Evolutionary conservation across 2,113 vertebrate species (phyloP).

Genomic region (Cyphomyrus discorhynchus): DNA sequence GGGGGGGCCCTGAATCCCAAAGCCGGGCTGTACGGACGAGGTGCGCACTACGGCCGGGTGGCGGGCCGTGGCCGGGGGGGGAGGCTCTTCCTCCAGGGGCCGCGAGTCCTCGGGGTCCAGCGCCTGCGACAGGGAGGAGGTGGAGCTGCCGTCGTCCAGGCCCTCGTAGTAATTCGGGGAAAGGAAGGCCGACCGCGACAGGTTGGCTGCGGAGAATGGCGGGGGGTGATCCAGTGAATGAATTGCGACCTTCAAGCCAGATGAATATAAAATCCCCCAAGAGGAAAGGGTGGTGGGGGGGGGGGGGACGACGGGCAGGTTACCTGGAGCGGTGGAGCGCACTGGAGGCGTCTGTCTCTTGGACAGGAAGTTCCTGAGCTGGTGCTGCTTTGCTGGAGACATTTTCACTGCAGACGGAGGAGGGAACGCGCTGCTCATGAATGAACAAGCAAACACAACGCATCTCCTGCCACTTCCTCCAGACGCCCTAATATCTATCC

Average conservation of each 20-base stretch:
- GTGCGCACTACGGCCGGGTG: constrained; percentile 80
- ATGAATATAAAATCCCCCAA: not conserved
- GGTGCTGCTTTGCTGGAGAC: constrained; percentile 77
- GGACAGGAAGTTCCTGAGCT: constrained; percentile 87
- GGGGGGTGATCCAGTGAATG: not conserved
- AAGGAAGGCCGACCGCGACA: constrained; percentile 88
- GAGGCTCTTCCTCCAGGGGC: constrained; percentile 53
- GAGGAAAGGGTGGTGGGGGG: not conserved
- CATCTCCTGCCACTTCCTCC: not conserved
- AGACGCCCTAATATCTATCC: not conserved
- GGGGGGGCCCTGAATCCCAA: constrained; percentile 60
- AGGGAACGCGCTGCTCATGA: not conserved
- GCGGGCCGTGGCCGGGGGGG: constrained; percentile 43
- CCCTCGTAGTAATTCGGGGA: constrained; percentile 86
- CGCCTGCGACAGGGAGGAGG: constrained; percentile 75
- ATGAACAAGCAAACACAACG: not conserved
- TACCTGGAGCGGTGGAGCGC: constrained; percentile 93
- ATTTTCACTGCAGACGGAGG: constrained; percentile 66
- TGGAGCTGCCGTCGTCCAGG: constrained; percentile 84
- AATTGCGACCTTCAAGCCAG: not conserved
- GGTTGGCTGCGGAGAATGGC: constrained; percentile 61
- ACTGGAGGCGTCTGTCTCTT: constrained; percentile 88
- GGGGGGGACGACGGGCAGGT: not conserved
- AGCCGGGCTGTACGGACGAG: constrained; percentile 74
- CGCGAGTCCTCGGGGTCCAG: constrained; percentile 68